Evolutionary conservation across 2,113 vertebrate genomes (phyloP).

Genomic region (Carettochelys insculpta): DNA sequence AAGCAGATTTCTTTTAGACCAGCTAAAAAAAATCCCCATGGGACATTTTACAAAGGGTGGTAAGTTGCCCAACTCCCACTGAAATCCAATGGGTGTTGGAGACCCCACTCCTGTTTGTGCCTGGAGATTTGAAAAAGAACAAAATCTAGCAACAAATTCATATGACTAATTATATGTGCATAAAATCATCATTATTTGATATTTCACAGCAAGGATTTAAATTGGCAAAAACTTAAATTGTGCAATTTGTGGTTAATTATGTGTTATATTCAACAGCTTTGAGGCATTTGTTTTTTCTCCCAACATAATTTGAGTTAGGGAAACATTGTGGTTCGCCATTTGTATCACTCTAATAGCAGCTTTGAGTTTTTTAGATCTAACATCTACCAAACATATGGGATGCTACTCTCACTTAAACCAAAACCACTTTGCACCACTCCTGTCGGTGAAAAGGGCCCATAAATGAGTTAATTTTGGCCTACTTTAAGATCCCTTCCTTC

Average conservation of each 20-base stretch:
- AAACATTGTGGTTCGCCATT: background rate
- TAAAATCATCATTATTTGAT: background rate
- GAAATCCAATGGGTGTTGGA: background rate
- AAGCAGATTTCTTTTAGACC: no score
- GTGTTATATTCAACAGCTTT: background rate
- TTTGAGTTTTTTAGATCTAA: background rate
- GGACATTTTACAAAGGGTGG: rapidly evolving
- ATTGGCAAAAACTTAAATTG: rapidly evolving
- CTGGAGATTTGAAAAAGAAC: background rate
- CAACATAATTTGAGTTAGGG: background rate
- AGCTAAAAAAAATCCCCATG: rapidly evolving
- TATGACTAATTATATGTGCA: rapidly evolving
- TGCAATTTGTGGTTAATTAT: rapidly evolving
- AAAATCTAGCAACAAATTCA: background rate
- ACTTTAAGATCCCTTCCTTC: background rate
- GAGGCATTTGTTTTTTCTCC: background rate
- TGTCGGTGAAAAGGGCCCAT: background rate
- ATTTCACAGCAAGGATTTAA: background rate
- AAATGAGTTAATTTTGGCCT: rapidly evolving
- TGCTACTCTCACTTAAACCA: background rate
- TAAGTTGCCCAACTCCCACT: background rate
- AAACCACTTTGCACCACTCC: background rate
- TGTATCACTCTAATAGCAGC: background rate
- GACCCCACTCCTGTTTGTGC: background rate
- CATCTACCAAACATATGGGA: background rate